These are phyloP conservation scores for Chionomys nivalis DNA, from an alignment of 2,113 vertebrate genomes.

Conservation along the genomic window DNA sequence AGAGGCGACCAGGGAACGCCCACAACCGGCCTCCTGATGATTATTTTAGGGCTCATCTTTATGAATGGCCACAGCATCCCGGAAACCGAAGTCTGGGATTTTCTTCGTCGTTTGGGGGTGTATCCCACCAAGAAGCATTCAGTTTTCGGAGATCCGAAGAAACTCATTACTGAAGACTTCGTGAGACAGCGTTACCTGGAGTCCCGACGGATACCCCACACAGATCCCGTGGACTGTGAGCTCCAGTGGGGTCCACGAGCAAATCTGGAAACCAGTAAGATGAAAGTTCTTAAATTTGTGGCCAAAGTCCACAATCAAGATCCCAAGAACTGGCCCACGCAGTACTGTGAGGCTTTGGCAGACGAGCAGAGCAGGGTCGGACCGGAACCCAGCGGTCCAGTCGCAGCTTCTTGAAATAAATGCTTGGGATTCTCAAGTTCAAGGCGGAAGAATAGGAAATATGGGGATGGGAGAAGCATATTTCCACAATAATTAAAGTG, in stretches of 20 bases:
- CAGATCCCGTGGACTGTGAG: constrained; percentile 81
- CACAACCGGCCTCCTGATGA: constrained; percentile 90
- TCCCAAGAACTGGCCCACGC: constrained; percentile 69
- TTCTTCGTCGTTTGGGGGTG: constrained; percentile 81
- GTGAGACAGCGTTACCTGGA: not conserved
- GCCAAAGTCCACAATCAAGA: constrained; percentile 83
- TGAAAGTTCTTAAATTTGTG: constrained; percentile 89
- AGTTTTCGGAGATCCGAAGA: constrained; percentile 91
- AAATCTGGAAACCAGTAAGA: constrained; percentile 87
- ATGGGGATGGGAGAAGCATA: not conserved
- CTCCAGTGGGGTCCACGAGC: constrained; percentile 66
- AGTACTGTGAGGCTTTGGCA: constrained; percentile 73
- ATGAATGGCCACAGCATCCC: constrained; percentile 92
- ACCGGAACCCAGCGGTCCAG: not conserved
- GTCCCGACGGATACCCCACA: constrained; percentile 85
- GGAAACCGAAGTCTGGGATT: constrained; percentile 84
- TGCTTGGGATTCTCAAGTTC: not conserved
- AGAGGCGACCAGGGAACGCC: constrained; percentile 83
- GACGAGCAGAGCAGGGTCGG: constrained; percentile 64
- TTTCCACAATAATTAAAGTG: not conserved
- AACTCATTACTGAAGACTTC: constrained; percentile 15
- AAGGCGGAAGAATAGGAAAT: no score
- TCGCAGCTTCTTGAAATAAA: not conserved
- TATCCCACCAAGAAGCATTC: constrained; percentile 87
- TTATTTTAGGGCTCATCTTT: constrained; percentile 92